phyloP scores from a whole-genome alignment of 2,888 invertebrate genomes.

The Isoperla grammatica region DNA sequence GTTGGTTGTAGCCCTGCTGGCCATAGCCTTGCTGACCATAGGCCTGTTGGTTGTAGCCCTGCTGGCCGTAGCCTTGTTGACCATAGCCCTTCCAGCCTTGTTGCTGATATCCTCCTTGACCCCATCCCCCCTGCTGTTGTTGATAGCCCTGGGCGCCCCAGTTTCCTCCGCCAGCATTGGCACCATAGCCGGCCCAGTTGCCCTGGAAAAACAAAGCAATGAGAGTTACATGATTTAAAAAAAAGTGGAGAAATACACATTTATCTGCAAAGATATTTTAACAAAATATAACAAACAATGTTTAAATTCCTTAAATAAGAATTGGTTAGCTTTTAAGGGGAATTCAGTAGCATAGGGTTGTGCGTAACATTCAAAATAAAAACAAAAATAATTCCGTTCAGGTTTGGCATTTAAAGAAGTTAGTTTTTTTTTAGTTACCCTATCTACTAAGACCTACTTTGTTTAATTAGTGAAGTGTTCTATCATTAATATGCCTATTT shows the following conservation, averaged over 20 bases:
- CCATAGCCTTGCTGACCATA: constrained; percentile 23
- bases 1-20: constrained; percentile 25
- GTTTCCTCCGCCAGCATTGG: constrained; percentile 22
- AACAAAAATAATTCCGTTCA: too few species aligned
- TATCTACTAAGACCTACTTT: too few species aligned
- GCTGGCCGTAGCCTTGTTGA: constrained; percentile 17
- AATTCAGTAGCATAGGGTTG: too few species aligned
- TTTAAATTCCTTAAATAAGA: too few species aligned
- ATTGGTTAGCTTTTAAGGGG: too few species aligned
- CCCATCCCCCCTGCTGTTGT: not conserved
- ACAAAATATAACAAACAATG: too few species aligned
- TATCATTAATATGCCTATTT: too few species aligned
- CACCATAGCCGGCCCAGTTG: constrained; percentile 25
- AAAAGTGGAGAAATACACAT: not conserved
- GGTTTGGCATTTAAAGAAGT: too few species aligned
- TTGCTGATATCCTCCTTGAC: not conserved
- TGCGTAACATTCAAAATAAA: too few species aligned
- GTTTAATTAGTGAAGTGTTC: too few species aligned
- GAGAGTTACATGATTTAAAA: too few species aligned
- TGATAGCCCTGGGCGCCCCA: constrained; percentile 17
- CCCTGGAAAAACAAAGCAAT: constrained; percentile 12
- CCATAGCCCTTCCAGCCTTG: constrained; percentile 6
- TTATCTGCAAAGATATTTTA: not conserved
- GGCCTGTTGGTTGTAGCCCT: constrained; percentile 23
- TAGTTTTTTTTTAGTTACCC: too few species aligned